Base-by-base conservation (phyloP, 2,113 vertebrate genomes). In the Hymenochirus boettgeri region DNA sequence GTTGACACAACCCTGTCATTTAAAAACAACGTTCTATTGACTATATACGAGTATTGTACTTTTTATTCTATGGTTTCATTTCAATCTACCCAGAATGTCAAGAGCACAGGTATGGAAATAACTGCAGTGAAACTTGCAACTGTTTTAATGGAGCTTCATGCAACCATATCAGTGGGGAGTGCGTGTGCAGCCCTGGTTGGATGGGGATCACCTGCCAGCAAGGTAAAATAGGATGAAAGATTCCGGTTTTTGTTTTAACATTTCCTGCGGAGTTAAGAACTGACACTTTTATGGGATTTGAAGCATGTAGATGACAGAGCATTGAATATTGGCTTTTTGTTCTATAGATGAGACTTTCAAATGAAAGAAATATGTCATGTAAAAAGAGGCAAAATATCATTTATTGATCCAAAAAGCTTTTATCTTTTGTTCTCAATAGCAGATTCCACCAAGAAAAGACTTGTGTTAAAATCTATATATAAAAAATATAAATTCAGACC, bases 101-200 rank as follows among this genome's bases (percentile, higher is more conserved):
- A 0, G 57, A 80, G 15, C 82, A 81, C 59, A 86, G 76, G 42
- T 93, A 90, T 0, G 92, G 96, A 5, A 75, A 83, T 23, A 81
- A 81, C 72, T 98, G 95, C 84, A 91, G 88, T 80, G 89, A 79
- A 76, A 73, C 67, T 33, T 98, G 94, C 50, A 4, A 15, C 50
- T 98, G 94, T 58, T 81, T 70, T 69, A 90, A 95, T 0, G 77
- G 82, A 1, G 92, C 90, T 15, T 74, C 83, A 65, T 98, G 95
- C 71, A 71, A 90, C 79, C 87, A 83, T 0, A 35, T 85, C 60
- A 90, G 71, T 0, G 95, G 95, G 25, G 84, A 18, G 24, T 98
- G 96, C 69, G 76, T 26, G 71, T 98, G 96, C 22, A 58, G 76
- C 0, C 77, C 87, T 0, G 93, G 96, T 1, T 98, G 94, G 94